Percentiles rank a stretch among this genome's conserved stretches.
Evolutionary conservation across 1,140 invertebrate genomes (phyloP).

Genomic region (Melanaphis sacchari): DNA sequence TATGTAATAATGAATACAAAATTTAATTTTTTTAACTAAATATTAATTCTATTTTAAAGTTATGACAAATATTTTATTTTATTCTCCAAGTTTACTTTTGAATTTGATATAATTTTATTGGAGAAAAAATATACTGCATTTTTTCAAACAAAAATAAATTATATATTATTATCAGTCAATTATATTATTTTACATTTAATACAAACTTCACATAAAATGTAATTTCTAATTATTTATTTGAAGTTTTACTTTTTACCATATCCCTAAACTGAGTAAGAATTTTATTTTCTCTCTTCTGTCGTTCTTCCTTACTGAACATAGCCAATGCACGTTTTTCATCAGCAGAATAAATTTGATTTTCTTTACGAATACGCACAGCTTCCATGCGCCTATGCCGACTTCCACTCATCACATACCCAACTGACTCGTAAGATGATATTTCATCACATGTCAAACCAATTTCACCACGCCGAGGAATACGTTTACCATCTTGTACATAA

Average conservation of each 20-base stretch:
- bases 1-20: background rate
- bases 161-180: slow-evolving; percentile 37
- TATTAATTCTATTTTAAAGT: background rate
- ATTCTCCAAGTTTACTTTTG: background rate
- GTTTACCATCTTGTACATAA: slow-evolving; percentile 97
- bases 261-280: slow-evolving; percentile 95
- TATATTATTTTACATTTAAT: background rate
- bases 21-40: background rate
- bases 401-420: slow-evolving; percentile 98
- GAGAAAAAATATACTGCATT: background rate
- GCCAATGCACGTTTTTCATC: slow-evolving; percentile 98
- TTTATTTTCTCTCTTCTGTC: slow-evolving; percentile 93
- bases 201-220: background rate
- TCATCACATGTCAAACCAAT: slow-evolving; percentile 97
- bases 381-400: slow-evolving; percentile 99
- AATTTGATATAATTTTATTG: background rate
- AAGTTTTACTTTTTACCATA: slow-evolving; percentile 79
- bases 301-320: slow-evolving; percentile 98
- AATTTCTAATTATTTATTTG: slow-evolving; percentile 63
- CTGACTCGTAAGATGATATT: slow-evolving; percentile 92
- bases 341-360: slow-evolving; percentile 99
- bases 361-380: slow-evolving; percentile 97
- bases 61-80: too few species aligned
- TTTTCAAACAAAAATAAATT: background rate
- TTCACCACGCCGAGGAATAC: slow-evolving; percentile 97